Conservation (phyloP, 2,797 vertebrate species). For the Chromobotia macracanthus region DNA sequence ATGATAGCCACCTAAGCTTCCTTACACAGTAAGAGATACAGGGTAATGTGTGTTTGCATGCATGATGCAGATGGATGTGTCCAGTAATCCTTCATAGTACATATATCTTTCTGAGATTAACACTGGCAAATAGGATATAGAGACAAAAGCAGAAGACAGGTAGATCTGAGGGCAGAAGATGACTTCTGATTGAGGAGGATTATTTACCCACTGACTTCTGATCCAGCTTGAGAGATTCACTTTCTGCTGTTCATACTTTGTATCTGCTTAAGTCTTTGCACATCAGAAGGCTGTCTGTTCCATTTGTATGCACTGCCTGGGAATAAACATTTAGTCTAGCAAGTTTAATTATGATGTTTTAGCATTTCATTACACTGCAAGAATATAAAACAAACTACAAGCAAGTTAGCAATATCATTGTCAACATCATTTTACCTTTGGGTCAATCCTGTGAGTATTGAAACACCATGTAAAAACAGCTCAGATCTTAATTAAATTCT, state of each 20-base stretch:
- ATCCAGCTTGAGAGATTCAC: not conserved
- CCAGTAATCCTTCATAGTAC: constrained; percentile 17
- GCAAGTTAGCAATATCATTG: not conserved
- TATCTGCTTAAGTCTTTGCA: not conserved
- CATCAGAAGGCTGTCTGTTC: not conserved
- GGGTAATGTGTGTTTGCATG: not conserved
- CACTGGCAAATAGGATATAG: constrained; percentile 22
- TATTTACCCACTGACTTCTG: constrained; percentile 7
- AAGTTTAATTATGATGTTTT: not conserved
- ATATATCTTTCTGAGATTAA: constrained; percentile 31
- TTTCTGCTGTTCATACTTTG: not conserved
- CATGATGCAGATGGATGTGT: not conserved
- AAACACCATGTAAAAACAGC: not conserved
- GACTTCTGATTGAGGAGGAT: constrained; percentile 5
- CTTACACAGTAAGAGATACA: not conserved
- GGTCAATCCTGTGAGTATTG: constrained; percentile 6
- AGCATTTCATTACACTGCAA: constrained; percentile 1
- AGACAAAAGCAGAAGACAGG: constrained; percentile 7
- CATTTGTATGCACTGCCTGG: constrained; percentile 10
- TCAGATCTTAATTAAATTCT: constrained; percentile 3
- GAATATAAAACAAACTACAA: constrained; percentile 5
- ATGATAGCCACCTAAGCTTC: not conserved
- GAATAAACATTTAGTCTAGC: constrained; percentile 8
- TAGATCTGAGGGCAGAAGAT: not conserved
- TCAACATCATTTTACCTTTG: constrained; percentile 18